phyloP scores from a whole-genome alignment of 2,797 vertebrate species.

The Falco concolor region DNA sequence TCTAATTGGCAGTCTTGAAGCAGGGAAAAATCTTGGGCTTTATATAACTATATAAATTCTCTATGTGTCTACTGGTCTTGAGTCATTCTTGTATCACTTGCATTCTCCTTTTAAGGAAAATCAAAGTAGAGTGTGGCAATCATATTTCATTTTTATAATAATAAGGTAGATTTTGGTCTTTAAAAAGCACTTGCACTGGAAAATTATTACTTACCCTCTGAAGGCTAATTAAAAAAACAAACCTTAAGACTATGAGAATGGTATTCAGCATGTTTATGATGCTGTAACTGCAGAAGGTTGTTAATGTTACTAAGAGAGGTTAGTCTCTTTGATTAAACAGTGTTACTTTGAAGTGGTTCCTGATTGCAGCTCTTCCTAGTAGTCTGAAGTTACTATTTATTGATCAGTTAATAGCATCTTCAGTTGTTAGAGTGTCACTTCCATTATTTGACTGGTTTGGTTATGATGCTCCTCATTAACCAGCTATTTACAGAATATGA shows the following conservation, averaged over 20 bases:
- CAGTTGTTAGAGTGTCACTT: neutral
- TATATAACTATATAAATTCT: neutral
- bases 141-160: neutral
- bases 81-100: neutral
- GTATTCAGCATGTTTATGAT: neutral
- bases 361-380: neutral
- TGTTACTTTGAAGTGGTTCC: neutral
- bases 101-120: neutral
- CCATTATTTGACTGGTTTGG: neutral
- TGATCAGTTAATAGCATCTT: neutral
- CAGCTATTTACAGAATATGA: neutral
- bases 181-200: neutral
- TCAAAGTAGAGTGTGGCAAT: neutral
- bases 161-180: slow-evolving; percentile 8
- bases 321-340: neutral
- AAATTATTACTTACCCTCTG: neutral
- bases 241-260: neutral
- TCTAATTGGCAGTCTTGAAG: neutral
- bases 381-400: neutral
- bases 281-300: neutral
- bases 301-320: neutral
- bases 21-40: neutral
- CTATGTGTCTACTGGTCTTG: neutral
- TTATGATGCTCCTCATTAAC: neutral
- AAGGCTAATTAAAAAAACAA: neutral